Evolutionary conservation across 2,113 vertebrate genomes (phyloP), one percentile per base, ranked within the genome.

Genomic region (Microcebus tavaratra): DNA sequence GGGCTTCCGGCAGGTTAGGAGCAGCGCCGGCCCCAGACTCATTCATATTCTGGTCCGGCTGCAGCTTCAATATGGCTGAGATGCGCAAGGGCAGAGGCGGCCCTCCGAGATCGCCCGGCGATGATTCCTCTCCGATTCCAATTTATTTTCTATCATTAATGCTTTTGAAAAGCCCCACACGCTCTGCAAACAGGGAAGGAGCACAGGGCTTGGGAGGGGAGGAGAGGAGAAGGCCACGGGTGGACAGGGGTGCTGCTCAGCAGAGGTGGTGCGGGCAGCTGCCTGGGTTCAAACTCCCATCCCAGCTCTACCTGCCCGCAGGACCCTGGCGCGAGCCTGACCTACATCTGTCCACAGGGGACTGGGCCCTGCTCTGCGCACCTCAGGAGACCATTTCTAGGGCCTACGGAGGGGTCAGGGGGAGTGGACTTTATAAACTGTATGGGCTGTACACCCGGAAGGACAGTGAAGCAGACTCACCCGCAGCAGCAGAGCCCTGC

Each of bases 131-230:
- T 98, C 94, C 9, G 48, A 97, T 97, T 98, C 97, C 98, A 98
- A 98, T 98, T 98, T 98, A 98, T 98, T 98, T 97, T 98, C 98
- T 98, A 98, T 98, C 98, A 98, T 99, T 99, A 98, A 98, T 82
- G 97, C 95, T 98, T 98, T 96, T 97, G 98, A 98, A 98, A 98
- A 98, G 92, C 97, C 90, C 88, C 95, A 95, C 98, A 98, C 0
- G 8, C 97, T 96, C 97, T 81, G 88, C 93, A 90, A 97, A 97
- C 83, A 80, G 95, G 96, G 65, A 97, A 95, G 63, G 97, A 95
- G 91, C 94, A 78, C 5, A 14, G 87, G 21, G 85, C 80, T 93
- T 5, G 0, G 75, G 67, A 93, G n/a, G 59, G 65, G 67, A 50
- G 76, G 27, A 5, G 20, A 5, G 2, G 36, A 78, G 65, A 91